Base-by-base conservation (phyloP, 2,113 vertebrate genomes). In the Solea solea region DNA sequence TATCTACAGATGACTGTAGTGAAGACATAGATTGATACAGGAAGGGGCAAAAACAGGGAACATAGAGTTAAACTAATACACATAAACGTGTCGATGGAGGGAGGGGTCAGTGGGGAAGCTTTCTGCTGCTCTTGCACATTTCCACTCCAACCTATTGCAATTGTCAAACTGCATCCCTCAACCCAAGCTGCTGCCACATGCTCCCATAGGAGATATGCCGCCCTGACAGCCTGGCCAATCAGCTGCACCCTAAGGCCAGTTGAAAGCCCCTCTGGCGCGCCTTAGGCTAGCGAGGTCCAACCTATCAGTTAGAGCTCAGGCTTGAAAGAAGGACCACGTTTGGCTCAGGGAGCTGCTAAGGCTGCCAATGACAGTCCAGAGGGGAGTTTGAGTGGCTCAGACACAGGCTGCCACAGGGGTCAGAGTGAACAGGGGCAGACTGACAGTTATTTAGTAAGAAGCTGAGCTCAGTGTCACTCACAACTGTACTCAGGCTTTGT, bases 1-100 rank as follows among this genome's bases (percentile, higher is more conserved):
- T 86, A 84, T 66, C 77, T 72, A 80, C 54, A 65, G 82, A 89
- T 92, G 91, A 93, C 93, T 91, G 90, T 72, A 89, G 90, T 69
- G 82, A 80, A 79, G 84, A 64, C 82, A 64, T 72, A 74, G 69
- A 79, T 78, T 78, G 67, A 64, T 81, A 82, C 83, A 73, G 78
- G 63, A 81, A 88, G 64, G 58, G 65, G 16, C 8, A 10, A 52
- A 74, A 76, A 59, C 34, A 27, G 34, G 34, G 11, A 12, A 73
- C n/a, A 50, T 41, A 67, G 13, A 69, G 39, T 69, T 12, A 45
- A 15, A 4, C 7, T 4, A 21, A 8, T 45, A 28, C 9, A 39
- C 56, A 68, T 54, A 52, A 25, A n/a, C 14, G n/a, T 40, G 57
- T 15, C 50, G 28, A 69, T 14, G 56, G 42, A 42, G 27, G 48